Conservation (phyloP, 1,140 invertebrate species). For the Diorhabda sublineata region DNA sequence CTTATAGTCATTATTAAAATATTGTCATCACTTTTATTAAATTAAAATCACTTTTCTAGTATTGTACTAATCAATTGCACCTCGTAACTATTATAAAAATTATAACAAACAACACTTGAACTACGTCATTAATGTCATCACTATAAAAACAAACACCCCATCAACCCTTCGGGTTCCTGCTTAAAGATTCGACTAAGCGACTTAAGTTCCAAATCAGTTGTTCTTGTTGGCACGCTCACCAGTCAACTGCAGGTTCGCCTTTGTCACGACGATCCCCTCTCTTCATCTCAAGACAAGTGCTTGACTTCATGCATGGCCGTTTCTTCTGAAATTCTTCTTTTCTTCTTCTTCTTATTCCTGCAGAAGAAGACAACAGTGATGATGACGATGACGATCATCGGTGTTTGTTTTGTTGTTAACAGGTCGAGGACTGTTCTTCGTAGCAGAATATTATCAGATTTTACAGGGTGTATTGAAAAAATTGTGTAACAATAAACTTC, state of each 20-base stretch:
- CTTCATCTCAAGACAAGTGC: constrained; percentile 15
- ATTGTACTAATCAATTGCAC: too few relatives aligned
- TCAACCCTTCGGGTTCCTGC: too few relatives aligned
- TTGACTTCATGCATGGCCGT: constrained; percentile 15
- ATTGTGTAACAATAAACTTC: too few relatives aligned
- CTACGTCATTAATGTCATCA: too few relatives aligned
- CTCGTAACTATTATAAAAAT: too few relatives aligned
- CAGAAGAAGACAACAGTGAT: not conserved
- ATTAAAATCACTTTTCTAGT: too few relatives aligned
- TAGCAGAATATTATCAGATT: not conserved
- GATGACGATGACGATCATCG: constrained; percentile 6
- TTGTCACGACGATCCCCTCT: constrained; percentile 12
- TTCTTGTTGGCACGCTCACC: not conserved
- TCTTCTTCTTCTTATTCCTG: not conserved
- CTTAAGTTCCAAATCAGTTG: too few relatives aligned
- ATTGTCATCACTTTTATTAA: too few relatives aligned
- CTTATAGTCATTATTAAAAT: too few relatives aligned
- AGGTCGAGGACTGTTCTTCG: not conserved
- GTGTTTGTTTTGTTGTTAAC: not conserved
- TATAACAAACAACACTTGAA: too few relatives aligned
- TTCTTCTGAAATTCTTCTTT: constrained; percentile 3
- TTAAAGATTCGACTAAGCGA: too few relatives aligned
- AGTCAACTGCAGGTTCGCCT: constrained; percentile 6
- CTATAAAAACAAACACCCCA: too few relatives aligned
- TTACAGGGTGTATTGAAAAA: not conserved